These are phyloP conservation scores for Strix aluco DNA, from an alignment of 2,113 vertebrate genomes.

Conservation along the genomic window DNA sequence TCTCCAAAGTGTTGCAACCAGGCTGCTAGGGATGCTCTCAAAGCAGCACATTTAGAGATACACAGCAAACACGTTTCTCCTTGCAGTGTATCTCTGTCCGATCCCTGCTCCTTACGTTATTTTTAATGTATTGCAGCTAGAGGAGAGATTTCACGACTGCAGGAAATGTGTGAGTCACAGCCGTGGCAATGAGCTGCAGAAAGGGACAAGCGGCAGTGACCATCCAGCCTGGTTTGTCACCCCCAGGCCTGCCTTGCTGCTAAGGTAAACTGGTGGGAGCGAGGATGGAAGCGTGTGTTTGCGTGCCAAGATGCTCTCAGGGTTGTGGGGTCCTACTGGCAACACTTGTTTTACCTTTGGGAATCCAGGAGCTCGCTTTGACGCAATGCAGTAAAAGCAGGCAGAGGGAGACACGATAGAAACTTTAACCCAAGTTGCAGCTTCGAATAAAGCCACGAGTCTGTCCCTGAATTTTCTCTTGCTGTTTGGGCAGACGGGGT, in stretches of 20 bases:
- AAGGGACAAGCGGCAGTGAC: background rate
- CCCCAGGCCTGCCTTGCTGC: background rate
- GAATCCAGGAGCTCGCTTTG: background rate
- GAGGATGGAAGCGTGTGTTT: rapidly evolving
- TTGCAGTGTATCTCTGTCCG: rapidly evolving
- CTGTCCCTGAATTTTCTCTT: background rate
- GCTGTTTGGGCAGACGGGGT: background rate
- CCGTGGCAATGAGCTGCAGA: background rate
- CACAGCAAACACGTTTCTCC: background rate
- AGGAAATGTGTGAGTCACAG: background rate
- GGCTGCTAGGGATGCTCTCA: background rate
- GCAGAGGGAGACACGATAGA: background rate
- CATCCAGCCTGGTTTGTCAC: background rate
- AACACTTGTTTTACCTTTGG: background rate
- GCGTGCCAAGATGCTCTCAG: rapidly evolving
- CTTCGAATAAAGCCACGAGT: background rate
- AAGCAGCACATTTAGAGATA: rapidly evolving
- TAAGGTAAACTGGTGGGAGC: background rate
- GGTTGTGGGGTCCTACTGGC: background rate
- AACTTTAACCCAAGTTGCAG: conserved; percentile 5
- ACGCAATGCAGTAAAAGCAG: conserved; percentile 67
- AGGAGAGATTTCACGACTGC: background rate
- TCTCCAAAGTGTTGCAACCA: rapidly evolving
- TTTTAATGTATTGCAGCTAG: background rate
- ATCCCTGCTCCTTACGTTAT: background rate